Percentiles rank a stretch among this genome's conserved stretches.
phyloP scores from a whole-genome alignment of 1,140 invertebrate genomes.

The Rhopalosiphum maidis region DNA sequence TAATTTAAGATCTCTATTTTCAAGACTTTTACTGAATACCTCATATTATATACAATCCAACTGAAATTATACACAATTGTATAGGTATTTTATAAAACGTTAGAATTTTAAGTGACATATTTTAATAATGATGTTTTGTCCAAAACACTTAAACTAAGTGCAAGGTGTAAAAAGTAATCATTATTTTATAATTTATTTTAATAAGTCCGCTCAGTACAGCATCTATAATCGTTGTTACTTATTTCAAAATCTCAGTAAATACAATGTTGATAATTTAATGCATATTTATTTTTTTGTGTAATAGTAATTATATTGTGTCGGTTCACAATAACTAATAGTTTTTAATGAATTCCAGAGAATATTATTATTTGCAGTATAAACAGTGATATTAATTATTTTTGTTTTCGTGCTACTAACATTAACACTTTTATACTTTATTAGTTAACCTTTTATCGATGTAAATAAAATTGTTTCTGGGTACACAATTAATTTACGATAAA shows the following conservation, averaged over 20 bases:
- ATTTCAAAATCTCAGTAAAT: not conserved
- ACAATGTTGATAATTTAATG: not conserved
- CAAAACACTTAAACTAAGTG: not conserved
- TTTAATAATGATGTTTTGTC: not conserved
- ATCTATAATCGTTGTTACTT: not conserved
- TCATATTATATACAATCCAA: not conserved
- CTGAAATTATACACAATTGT: not conserved
- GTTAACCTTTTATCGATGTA: not conserved
- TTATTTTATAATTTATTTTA: not conserved
- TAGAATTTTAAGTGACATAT: not conserved
- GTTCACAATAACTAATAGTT: not conserved
- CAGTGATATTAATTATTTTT: not conserved
- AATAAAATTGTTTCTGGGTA: not conserved
- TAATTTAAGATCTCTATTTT: not conserved
- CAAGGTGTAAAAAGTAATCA: not conserved
- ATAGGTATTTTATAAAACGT: not conserved
- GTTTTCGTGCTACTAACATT: not conserved
- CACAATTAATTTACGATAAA: constrained; percentile 5
- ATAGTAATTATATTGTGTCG: not conserved
- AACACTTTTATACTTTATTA: not conserved
- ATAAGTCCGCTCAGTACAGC: not conserved
- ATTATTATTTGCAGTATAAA: not conserved
- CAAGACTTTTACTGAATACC: not conserved
- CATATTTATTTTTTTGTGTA: not conserved
- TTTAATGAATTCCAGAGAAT: not conserved